A percentile compares a stretch with the other conserved stretches of the same genome.
Evolutionary conservation across 2,888 invertebrate genomes (phyloP).

Genomic region (Sepiola atlantica): DNA sequence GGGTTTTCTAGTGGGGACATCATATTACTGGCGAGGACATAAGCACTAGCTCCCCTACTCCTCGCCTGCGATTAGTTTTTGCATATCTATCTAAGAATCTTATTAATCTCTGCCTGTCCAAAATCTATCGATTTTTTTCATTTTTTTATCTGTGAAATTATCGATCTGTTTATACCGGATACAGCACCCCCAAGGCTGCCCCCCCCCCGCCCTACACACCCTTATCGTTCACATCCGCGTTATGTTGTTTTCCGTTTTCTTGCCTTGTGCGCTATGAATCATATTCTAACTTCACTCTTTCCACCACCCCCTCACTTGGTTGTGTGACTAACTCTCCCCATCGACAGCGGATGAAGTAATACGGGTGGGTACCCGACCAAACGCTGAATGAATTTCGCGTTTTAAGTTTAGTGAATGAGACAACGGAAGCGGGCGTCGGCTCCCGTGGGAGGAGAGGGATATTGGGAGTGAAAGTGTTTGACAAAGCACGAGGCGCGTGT

Average conservation of each 20-base stretch:
- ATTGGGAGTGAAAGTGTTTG: background rate
- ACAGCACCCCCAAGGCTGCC: background rate
- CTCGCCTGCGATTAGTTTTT: background rate
- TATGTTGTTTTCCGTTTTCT: background rate
- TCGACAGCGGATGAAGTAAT: background rate
- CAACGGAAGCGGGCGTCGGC: background rate
- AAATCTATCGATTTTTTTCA: background rate
- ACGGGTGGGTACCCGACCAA: background rate
- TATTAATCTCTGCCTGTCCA: background rate
- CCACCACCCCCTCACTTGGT: background rate
- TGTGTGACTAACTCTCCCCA: background rate
- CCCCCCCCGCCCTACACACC: background rate
- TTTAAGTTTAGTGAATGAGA: background rate
- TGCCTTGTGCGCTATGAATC: background rate
- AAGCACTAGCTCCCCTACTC: too few relatives aligned
- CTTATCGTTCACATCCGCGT: background rate
- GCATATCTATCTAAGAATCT: background rate
- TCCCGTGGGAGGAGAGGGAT: background rate
- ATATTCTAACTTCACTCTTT: conserved; percentile 7
- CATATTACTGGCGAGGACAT: too few relatives aligned
- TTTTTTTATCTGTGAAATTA: background rate
- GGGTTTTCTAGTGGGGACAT: too few relatives aligned
- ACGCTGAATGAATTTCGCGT: background rate
- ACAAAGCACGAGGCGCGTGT: background rate
- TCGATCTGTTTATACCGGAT: background rate